These are phyloP conservation scores for Proteles cristata DNA, from an alignment of 2,113 vertebrate species.

Conservation along the genomic window DNA sequence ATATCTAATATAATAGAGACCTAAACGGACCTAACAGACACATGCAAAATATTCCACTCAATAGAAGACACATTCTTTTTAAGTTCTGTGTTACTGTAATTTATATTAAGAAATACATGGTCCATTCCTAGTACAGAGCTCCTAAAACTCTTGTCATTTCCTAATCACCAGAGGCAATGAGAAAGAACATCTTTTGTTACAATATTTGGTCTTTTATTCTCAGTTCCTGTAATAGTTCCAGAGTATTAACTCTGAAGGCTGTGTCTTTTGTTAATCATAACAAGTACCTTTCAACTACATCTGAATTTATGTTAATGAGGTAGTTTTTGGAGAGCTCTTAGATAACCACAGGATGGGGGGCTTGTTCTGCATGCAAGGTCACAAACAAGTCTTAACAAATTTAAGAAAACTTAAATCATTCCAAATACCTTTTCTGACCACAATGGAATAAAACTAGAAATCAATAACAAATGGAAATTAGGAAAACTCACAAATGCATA, in stretches of 20 bases:
- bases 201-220: slow-evolving; percentile 8
- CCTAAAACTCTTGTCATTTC: not conserved
- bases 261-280: not conserved
- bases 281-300: not conserved
- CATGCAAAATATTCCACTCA: not conserved
- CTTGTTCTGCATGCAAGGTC: not conserved
- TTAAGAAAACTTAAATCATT: not conserved
- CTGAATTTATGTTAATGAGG: not conserved
- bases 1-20: not conserved
- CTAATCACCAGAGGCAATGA: not conserved
- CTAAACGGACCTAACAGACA: not conserved
- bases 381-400: not conserved
- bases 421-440: not conserved
- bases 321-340: not conserved
- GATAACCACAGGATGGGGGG: not conserved
- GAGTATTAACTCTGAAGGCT: not conserved
- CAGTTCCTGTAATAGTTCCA: not conserved
- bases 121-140: not conserved
- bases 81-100: not conserved
- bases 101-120: not conserved
- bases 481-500: not conserved
- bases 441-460: not conserved
- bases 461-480: not conserved
- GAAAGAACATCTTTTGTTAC: not conserved
- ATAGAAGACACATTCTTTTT: not conserved